Evolutionary conservation across 2,888 invertebrate species (phyloP), one percentile per base, ranked within the genome.

Genomic region (Apoderus coryli): DNA sequence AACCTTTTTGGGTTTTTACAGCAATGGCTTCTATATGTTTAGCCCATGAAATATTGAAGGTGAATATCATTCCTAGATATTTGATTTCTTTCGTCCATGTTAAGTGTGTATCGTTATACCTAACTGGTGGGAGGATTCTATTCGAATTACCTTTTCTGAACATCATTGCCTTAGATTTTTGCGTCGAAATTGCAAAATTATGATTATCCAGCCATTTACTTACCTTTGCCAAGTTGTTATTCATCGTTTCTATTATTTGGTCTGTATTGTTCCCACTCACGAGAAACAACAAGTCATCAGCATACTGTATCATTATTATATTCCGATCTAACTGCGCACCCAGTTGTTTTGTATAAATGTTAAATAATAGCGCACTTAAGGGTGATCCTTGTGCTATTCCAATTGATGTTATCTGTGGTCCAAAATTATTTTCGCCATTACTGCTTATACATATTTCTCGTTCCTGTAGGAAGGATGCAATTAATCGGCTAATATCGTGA

Each of bases 231-330:
- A 34, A 10, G 10, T 16, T 11, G 22, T 6, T 9, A 23, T 37
- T 29, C 32, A 37, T 37, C 24, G 16, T 11, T 15, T 24, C n/a
- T 26, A 11, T 7, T 4, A 33, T 13, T 11, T 27, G 5, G 1
- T 25, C n/a, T 16, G 16, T 9, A 4, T 22, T n/a, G 15, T 9
- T 4, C 12, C 27, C 24, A 15, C 10, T 15, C 2, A 10, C 10
- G 10, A 26, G 15, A 2, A 35, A 14, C 10, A 14, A 19, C 10
- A 36, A 10, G 23, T 36, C 34, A 10, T 36, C 31, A 12, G 34
- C 36, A 28, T 34, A 34, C 16, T 31, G 31, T 2, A 36, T 14
- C 2, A 36, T n/a, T 27, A 19, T 24, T 7, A 33, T 19, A 5
- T 27, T 14, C n/a, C 24, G 10, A 6, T 15, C 16, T 7, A 31